Conservation (phyloP, 92 coral and sea anemone genomes). For the Pocillopora grandis region DNA sequence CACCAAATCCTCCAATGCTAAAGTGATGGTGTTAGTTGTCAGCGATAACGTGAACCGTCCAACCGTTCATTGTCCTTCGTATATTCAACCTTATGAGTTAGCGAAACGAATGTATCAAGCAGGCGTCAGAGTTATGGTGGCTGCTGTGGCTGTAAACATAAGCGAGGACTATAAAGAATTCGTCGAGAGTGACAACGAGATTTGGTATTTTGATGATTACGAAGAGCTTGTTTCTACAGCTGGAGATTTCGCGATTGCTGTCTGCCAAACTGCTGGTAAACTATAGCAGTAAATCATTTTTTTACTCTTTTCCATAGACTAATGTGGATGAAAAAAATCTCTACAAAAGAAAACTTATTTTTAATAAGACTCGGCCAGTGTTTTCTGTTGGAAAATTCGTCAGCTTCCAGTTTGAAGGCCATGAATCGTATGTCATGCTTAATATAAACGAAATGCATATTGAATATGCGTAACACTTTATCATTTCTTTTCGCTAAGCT, state of each 20-base stretch:
- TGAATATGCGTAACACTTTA: no score
- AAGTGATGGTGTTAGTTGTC: conserved; percentile 19
- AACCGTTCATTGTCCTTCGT: conserved; percentile 8
- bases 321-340: no score
- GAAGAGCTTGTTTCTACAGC: conserved; percentile 31
- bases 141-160: conserved; percentile 4
- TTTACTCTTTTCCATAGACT: no score
- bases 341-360: no score
- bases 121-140: conserved; percentile 19
- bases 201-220: conserved; percentile 8
- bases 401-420: no score
- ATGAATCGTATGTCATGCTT: no score
- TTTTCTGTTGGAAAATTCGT: no score
- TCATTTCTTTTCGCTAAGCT: no score
- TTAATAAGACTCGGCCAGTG: no score
- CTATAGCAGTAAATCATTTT: not conserved
- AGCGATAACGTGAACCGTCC: not conserved
- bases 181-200: conserved; percentile 16
- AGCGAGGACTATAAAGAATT: not conserved
- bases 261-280: conserved; percentile 29
- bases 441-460: no score
- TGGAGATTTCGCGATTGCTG: conserved; percentile 2
- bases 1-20: not conserved
- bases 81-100: conserved; percentile 7
- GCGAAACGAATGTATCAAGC: not conserved